Evolutionary conservation across 1,140 invertebrate genomes (phyloP), one percentile per base, ranked within the genome.

Genomic region (Penaeus indicus): DNA sequence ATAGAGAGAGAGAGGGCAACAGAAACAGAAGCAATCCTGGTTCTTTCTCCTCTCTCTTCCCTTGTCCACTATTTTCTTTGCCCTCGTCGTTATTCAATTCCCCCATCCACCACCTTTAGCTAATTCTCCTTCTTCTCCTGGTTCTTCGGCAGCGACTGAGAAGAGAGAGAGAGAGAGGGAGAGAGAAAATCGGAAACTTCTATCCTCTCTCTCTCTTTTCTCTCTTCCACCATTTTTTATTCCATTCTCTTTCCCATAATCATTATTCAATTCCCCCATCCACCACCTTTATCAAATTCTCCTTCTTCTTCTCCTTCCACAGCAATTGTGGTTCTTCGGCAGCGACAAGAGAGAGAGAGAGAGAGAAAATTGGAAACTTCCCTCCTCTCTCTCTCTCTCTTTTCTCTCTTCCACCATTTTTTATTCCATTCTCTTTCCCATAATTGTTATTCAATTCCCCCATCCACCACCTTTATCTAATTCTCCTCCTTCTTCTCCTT

Each of bases 321-420:
- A 54, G 47, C 47, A 54, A 54, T 54, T 10, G 0, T 64, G 67
- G 27, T 16, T 69, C 67, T 69, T 27, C 27, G n/a, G n/a, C n/a
- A n/a, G n/a, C n/a, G n/a, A n/a, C n/a, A n/a, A n/a, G n/a, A n/a
- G n/a, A n/a, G n/a, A n/a, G n/a, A n/a, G n/a, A n/a, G n/a, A n/a
- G n/a, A n/a, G n/a, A n/a, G n/a, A n/a, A n/a, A n/a, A n/a, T n/a
- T 47, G 10, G 10, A 47, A 10, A 47, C 69, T 72, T n/a, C 25
- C 69, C 27, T 27, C 25, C 69, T 72, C 69, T 72, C 69, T 72
- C n/a, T 72, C 69, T 72, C 69, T 72, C 69, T 72, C n/a, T 25
- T n/a, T 47, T 72, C n/a, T 47, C 42, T 10, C 42, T 47, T 10
- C 10, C 10, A 47, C n/a, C 18, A 25, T 72, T 38, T 10, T 47